Evolutionary conservation across 2,888 invertebrate genomes (phyloP), one percentile per base, ranked within the genome.

Genomic region (Stenolophus ochropezus): DNA sequence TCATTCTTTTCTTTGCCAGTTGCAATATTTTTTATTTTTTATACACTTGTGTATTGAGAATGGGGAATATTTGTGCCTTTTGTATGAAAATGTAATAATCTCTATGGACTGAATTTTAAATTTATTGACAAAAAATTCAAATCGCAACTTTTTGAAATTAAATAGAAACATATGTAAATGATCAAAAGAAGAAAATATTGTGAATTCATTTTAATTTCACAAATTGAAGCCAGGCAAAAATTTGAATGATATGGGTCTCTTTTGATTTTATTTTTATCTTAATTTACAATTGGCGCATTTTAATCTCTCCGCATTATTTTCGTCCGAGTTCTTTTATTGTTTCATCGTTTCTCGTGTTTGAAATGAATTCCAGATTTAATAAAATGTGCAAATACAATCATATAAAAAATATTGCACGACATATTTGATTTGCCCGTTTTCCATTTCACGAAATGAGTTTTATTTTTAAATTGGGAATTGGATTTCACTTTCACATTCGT

Each of bases 371-470:
- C 25, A 61, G 61, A 5, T 61, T 61, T 61, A 61, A 61, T 61
- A 61, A 61, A 61, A 61, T 61, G 61, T 61, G 61, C 25, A 61
- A 61, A 61, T 61, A 61, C 23, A 61, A 61, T 61, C 61, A 23
- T 61, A 61, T 61, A 23, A 61, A 61, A 61, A 61, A 61, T 61
- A 14, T 61, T 61, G 14, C 23, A 23, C 23, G n/a, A 14, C 61
- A 61, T 61, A 61, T 61, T 61, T 61, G 61, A 61, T 61, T 61
- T 25, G 25, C 25, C 61, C 25, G 61, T 25, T 61, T 61, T 61
- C 25, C 61, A 25, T 25, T 61, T 61, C 23, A 25, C 11, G 61
- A 61, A 61, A 27, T 25, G 23, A 25, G 25, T n/a, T 61, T 27
- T 61, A 27, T 23, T 61, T 25, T 61, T 23, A 61, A 25, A 23